Evolutionary conservation across 2,797 vertebrate genomes (phyloP), one percentile per base, ranked within the genome.

Genomic region (Odontamblyopus lacepedii): DNA sequence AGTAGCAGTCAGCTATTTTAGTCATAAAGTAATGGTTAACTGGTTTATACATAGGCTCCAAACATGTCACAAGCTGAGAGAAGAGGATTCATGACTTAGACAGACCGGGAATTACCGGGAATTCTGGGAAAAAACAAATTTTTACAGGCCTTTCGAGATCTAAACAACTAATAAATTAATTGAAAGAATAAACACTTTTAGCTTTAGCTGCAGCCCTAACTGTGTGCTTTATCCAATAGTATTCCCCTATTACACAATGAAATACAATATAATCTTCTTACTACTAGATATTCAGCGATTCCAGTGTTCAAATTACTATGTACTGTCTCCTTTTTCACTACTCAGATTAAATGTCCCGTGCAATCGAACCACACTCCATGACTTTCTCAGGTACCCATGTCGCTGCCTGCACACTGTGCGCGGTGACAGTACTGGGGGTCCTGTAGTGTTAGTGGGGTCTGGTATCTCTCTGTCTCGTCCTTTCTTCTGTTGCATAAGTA

Each of bases 401-500:
- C 68, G 85, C 70, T 79, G 53, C 83, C 74, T 76, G 76, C 80
- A 65, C 75, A 75, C 76, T 85, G 85, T 81, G 41, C 69, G 44
- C 64, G 56, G 57, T 63, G 35, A 9, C 67, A 55, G 69, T 74
- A 70, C 70, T 30, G 69, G 72, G 67, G 69, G 76, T 26, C 66
- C 70, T 76, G 48, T 72, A 70, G 70, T 29, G 23, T 38, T 66
- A 70, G 38, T 65, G 76, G 79, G 72, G 38, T 87, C 75, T 64
- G 76, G 80, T 86, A 65, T 82, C 79, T 38, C 26, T 82, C 82
- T 69, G 72, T 78, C 79, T 83, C 62, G 56, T 67, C 69, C 73
- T 44, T 76, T 75, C 81, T 81, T 62, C 69, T 77, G 80, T 89
- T 89, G 74, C 74, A 6, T 82, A 85, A 87, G 78, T 48, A 76